Conservation (phyloP, 2,113 vertebrate genomes). For the Myrmecophaga tridactyla region DNA sequence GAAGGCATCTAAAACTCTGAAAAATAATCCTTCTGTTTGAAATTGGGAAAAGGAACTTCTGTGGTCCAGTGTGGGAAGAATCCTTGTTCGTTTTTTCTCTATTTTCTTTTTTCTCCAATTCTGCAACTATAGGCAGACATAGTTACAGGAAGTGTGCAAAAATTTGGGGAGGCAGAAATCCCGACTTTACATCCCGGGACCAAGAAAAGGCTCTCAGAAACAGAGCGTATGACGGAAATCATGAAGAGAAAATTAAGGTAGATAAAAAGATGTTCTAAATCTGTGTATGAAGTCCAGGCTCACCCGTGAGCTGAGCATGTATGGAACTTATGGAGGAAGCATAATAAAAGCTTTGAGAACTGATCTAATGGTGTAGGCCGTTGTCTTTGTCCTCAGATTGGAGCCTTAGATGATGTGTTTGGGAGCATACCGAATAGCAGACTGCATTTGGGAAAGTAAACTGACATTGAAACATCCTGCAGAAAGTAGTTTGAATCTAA, state of each 20-base stretch:
- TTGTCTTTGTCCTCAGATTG: background rate
- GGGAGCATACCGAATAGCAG: background rate
- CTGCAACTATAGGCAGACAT: background rate
- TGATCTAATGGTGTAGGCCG: background rate
- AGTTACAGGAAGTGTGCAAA: background rate
- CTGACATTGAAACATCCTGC: background rate
- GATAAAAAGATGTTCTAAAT: background rate
- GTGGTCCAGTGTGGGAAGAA: background rate
- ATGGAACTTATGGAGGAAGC: background rate
- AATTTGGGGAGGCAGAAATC: background rate
- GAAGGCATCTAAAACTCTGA: background rate
- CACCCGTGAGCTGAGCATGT: background rate
- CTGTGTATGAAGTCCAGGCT: background rate
- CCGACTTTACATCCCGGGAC: background rate
- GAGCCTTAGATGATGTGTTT: background rate
- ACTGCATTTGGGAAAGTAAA: conserved; percentile 1
- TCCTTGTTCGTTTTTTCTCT: background rate
- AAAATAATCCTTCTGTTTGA: background rate
- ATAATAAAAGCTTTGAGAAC: background rate
- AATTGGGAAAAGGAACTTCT: background rate
- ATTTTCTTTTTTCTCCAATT: background rate
- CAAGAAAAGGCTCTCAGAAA: background rate
- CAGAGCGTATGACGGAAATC: background rate
- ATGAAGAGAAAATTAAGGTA: background rate
- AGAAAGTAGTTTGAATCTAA: background rate